Evolutionary conservation across 2,797 vertebrate genomes (phyloP), one percentile per base, ranked within the genome.

Genomic region (Euphonia xanthogaster): DNA sequence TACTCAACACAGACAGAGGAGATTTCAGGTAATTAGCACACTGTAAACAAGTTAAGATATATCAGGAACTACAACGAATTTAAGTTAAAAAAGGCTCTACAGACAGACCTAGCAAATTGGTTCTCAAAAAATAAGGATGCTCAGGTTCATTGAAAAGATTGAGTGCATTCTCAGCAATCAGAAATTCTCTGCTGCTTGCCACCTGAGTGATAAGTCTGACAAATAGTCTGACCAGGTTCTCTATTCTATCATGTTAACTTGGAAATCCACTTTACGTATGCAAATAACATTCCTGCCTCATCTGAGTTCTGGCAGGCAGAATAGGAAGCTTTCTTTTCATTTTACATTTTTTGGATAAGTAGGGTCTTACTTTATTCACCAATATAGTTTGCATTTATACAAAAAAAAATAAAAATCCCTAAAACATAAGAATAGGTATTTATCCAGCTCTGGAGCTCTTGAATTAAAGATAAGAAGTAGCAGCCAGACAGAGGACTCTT

Each of bases 381-480:
- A 63, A 44, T 58, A 72, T 9, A 51, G 50, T 57, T 58, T 35
- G 57, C 20, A 79, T 76, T 85, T 80, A 80, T 60, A 83, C 55
- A 10, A n/a, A 12, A 8, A 18, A 18, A 18, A 89, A 67, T 54
- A 79, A 73, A 87, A 33, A 12, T 8, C 37, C 60, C 58, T 71
- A 39, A 71, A 87, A 65, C 0, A 0, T 54, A 83, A 71, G 50
- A 91, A 90, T 9, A 45, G 33, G 5, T 91, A 86, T 88, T 82
- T 79, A 79, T 74, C 37, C 57, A 71, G n/a, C 66, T 88, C 76
- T 60, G 47, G 76, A 86, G 73, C 4, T 16, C 58, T n/a, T 91
- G 92, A 88, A 94, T 93, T 81, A 90, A 91, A 94, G 73, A 88
- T 75, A 84, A 93, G 54, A 81, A 89, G 33, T 28, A 81, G 53